A percentile compares a stretch with the other conserved stretches of the same genome.
Conservation (phyloP, 2,888 invertebrate species). For the Mesorhabditis spiculigera region DNA sequence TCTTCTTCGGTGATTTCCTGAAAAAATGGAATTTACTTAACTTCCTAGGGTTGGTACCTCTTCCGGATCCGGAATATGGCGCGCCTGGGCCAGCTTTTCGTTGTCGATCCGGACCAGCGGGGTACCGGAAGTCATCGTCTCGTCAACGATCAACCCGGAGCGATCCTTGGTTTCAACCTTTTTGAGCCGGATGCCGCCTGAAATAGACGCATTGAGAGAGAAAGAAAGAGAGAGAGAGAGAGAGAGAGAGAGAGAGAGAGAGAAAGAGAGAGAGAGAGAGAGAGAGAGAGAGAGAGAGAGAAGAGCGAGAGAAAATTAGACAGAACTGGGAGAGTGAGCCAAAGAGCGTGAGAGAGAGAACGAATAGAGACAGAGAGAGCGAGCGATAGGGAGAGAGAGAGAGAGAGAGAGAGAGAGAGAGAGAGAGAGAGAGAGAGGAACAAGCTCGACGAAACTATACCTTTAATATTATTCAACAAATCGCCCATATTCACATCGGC, state of each 20-base stretch:
- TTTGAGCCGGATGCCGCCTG: slow-evolving; percentile 36
- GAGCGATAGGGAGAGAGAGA: too few species aligned
- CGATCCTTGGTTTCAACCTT: slow-evolving; percentile 51
- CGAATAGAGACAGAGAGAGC: too few species aligned
- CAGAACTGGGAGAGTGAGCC: too few species aligned
- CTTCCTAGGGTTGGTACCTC: background rate
- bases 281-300: too few species aligned
- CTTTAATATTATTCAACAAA: slow-evolving; percentile 3
- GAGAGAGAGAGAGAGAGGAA: too few species aligned
- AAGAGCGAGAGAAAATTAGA: too few species aligned
- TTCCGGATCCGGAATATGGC: background rate
- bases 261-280: too few species aligned
- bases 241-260: too few species aligned
- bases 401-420: too few species aligned
- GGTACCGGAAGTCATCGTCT: slow-evolving; percentile 24
- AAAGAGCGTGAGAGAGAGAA: too few species aligned
- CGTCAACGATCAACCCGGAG: slow-evolving; percentile 40
- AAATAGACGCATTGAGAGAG: slow-evolving; percentile 15
- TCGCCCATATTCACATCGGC: background rate
- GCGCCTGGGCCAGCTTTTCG: background rate
- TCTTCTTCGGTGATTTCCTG: slow-evolving; percentile 4
- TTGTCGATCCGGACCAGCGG: slow-evolving; percentile 2
- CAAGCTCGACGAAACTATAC: background rate
- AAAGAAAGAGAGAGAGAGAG: too few species aligned
- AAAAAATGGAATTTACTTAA: background rate